Base-by-base conservation (phyloP, 2,888 invertebrate species). In the Lycophotia porphyrea region DNA sequence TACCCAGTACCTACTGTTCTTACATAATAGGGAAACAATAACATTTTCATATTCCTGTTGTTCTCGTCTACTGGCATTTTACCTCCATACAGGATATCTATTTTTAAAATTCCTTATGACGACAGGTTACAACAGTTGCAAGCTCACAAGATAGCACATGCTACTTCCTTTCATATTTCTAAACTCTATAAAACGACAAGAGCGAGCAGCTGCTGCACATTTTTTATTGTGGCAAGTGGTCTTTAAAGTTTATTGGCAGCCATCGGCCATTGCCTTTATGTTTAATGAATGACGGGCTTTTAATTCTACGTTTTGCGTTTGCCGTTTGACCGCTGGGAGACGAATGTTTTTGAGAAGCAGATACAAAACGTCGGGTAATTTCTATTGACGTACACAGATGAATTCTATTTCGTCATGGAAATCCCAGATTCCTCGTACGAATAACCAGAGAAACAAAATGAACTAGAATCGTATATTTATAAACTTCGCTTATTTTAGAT, bases 61-160 rank as follows among this genome's bases (percentile, higher is more conserved):
- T 49, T 55, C 15, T 21, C 31, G 44, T 49, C 31, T 64, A 55
- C 47, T 61, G 49, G 39, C 60, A 65, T 71, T 83, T 69, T 69
- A 68, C 34, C 58, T 24, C 21, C 21, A 36, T n/a, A 31, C 27
- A 67, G 55, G 63, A 70, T 72, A 70, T 67, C 58, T 70, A 76
- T 80, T n/a, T 69, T 76, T 73, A 68, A 84, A 70, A 76, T 65
- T 58, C 84, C 71, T 42, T 55, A 52, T 55, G 47, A 34, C 61
- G 79, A 75, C 79, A 80, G 68, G 34, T 76, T 71, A 67, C 58
- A 49, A 77, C 60, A 27, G 77, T 49, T 69, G 78, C 55, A 68
- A 71, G 65, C 69, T n/a, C 44, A n/a, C 42, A 42, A 70, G 63
- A 58, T 71, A n/a, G 77, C 82, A 80, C 73, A 75, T 75, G 80